Conservation (phyloP, 2,113 vertebrate species). For the Carlito syrichta region DNA sequence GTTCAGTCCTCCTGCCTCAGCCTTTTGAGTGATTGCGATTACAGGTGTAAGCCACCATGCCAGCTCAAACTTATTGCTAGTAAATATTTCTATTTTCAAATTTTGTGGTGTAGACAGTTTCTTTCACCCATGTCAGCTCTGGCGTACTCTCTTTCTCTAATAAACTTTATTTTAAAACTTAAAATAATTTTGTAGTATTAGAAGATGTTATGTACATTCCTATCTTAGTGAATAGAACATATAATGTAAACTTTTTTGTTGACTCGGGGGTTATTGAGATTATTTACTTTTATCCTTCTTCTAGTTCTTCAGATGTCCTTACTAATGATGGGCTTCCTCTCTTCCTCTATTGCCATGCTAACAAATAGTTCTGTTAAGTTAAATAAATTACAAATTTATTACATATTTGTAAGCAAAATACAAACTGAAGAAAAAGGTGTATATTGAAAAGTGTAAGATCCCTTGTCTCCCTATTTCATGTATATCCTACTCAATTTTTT, state of each 20-base stretch:
- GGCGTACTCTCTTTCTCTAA: too few species aligned
- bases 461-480: neutral
- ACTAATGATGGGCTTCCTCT: neutral
- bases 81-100: too few species aligned
- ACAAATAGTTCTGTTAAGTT: neutral
- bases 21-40: neutral
- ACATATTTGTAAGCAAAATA: neutral
- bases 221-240: neutral
- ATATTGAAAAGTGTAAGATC: neutral
- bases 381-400: neutral
- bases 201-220: neutral
- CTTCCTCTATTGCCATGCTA: neutral
- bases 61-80: neutral
- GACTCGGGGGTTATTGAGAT: neutral
- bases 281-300: neutral
- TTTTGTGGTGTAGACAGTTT: too few species aligned
- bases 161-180: too few species aligned
- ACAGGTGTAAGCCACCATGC: neutral
- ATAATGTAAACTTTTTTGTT: neutral
- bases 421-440: neutral
- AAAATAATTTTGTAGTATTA: too few species aligned
- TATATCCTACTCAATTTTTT: neutral
- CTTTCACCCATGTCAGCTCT: too few species aligned
- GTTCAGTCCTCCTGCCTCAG: neutral
- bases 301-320: neutral